phyloP scores from a whole-genome alignment of 92 coral and sea anemone genomes.

The Pocillopora grandis region DNA sequence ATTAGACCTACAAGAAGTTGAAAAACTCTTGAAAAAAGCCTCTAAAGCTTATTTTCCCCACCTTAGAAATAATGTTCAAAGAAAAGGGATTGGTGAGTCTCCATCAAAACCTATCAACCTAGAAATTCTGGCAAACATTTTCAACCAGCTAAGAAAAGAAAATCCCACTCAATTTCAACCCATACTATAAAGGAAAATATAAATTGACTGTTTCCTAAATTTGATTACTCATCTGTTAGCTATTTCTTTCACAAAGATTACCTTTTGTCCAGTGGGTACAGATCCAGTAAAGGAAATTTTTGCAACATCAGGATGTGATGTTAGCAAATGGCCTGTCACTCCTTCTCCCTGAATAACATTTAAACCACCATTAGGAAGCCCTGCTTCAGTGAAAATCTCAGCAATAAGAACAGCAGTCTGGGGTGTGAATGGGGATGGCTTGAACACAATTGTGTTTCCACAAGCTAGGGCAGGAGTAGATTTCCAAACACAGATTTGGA shows the following conservation, averaged over 20 bases:
- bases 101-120: too few relatives aligned
- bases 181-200: too few relatives aligned
- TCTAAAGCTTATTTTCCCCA: too few relatives aligned
- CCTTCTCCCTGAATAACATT: slow-evolving; percentile 94
- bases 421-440: slow-evolving; percentile 96
- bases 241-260: background rate
- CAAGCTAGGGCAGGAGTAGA: slow-evolving; percentile 96
- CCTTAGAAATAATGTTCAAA: too few relatives aligned
- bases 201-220: too few relatives aligned
- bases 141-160: too few relatives aligned
- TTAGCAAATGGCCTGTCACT: slow-evolving; percentile 80
- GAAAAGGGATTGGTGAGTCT: too few relatives aligned
- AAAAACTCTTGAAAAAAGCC: too few relatives aligned
- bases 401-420: slow-evolving; percentile 82
- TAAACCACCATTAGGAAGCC: slow-evolving; percentile 77
- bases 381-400: slow-evolving; percentile 89
- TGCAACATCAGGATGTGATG: slow-evolving; percentile 77
- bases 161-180: too few relatives aligned
- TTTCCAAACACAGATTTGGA: slow-evolving; percentile 86
- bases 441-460: slow-evolving; percentile 93
- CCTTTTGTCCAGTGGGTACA: slow-evolving; percentile 91
- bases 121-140: too few relatives aligned
- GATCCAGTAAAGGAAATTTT: slow-evolving; percentile 97
- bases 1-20: too few relatives aligned
- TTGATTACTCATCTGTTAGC: background rate